phyloP scores from a whole-genome alignment of 2,797 vertebrate genomes.

The Anas bahamensis region DNA sequence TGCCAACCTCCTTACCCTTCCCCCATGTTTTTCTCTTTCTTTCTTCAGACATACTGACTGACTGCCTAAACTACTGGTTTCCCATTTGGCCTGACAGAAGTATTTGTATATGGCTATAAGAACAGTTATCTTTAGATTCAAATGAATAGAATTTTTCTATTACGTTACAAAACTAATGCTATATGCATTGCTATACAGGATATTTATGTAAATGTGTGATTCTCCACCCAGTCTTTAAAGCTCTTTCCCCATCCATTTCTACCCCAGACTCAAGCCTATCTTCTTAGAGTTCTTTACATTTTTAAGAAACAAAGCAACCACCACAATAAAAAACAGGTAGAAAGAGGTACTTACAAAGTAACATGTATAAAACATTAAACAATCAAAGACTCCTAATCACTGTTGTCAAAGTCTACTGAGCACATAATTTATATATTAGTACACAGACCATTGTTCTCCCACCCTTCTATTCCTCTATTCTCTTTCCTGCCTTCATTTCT shows the following conservation, averaged over 20 bases:
- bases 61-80: not conserved
- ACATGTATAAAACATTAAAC: not conserved
- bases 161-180: not conserved
- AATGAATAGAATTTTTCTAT: not conserved
- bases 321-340: not conserved
- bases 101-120: not conserved
- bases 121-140: not conserved
- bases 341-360: not conserved
- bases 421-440: not conserved
- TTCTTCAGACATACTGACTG: not conserved
- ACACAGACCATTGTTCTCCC: not conserved
- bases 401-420: not conserved
- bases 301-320: not conserved
- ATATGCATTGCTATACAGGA: not conserved
- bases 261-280: not conserved
- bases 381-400: not conserved
- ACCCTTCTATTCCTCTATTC: not conserved
- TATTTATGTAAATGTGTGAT: not conserved
- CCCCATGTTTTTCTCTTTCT: not conserved
- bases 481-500: not conserved
- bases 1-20: not conserved
- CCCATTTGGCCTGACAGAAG: not conserved
- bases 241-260: not conserved
- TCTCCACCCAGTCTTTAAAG: not conserved
- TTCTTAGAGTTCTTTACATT: not conserved